These are phyloP conservation scores for Entelurus aequoreus DNA, from an alignment of 2,113 vertebrate genomes.

Conservation along the genomic window DNA sequence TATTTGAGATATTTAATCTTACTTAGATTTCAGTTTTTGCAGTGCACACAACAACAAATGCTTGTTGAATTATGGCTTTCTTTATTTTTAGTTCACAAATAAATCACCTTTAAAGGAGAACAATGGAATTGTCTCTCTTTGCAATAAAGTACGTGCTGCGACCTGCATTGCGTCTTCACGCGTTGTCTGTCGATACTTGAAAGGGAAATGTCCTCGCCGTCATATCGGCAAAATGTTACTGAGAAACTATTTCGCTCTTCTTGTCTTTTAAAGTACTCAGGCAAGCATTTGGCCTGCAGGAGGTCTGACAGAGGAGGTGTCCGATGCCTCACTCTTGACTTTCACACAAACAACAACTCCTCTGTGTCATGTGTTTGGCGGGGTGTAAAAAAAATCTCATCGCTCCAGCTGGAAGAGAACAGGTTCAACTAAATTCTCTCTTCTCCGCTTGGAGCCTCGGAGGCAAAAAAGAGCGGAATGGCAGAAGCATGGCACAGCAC, in stretches of 20 bases:
- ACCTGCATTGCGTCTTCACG: constrained; percentile 58
- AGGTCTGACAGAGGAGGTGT: constrained; percentile 74
- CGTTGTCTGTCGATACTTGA: constrained; percentile 64
- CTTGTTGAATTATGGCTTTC: constrained; percentile 13
- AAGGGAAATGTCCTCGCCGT: constrained; percentile 67
- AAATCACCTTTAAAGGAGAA: constrained; percentile 46
- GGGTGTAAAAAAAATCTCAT: constrained; percentile 55
- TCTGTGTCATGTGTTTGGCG: constrained; percentile 60
- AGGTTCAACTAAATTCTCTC: constrained; percentile 68
- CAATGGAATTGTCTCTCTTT: constrained; percentile 54
- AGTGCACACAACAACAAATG: not conserved
- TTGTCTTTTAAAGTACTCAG: constrained; percentile 73
- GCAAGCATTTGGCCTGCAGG: constrained; percentile 73
- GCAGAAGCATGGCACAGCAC: constrained; percentile 58
- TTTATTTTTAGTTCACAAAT: constrained; percentile 14
- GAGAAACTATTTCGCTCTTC: constrained; percentile 66
- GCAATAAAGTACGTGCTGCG: constrained; percentile 50
- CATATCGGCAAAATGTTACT: constrained; percentile 68
- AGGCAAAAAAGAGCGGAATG: constrained; percentile 46
- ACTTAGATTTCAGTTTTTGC: no score
- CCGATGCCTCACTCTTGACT: constrained; percentile 54
- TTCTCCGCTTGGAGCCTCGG: constrained; percentile 50
- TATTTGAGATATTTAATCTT: no score
- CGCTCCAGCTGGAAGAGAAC: constrained; percentile 64
- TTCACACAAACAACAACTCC: constrained; percentile 23